These are phyloP conservation scores for Hanleya hanleyi DNA, from an alignment of 2,888 invertebrate species.

Conservation along the genomic window DNA sequence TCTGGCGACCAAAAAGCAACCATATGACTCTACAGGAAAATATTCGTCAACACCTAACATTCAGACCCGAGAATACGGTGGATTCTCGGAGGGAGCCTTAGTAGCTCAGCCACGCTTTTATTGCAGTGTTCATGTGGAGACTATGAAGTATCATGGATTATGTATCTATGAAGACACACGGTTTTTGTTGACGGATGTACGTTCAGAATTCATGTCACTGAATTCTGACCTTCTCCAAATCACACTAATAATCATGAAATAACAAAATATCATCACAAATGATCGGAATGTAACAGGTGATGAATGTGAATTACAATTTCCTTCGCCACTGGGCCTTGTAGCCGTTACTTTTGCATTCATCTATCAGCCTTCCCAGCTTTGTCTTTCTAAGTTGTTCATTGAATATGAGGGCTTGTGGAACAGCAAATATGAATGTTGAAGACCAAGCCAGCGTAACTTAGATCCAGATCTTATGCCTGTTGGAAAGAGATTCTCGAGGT, in stretches of 20 bases:
- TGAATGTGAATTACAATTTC: conserved; percentile 73
- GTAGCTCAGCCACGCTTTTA: no score
- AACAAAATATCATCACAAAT: conserved; percentile 74
- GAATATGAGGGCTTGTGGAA: conserved; percentile 74
- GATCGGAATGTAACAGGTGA: conserved; percentile 72
- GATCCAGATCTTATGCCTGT: conserved; percentile 60
- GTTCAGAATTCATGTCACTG: not conserved
- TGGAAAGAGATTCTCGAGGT: conserved; percentile 68
- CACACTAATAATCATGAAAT: conserved; percentile 72
- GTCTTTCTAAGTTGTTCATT: no score
- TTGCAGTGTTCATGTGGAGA: no score
- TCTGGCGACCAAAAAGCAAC: no score
- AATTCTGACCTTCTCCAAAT: conserved; percentile 69
- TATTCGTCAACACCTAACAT: no score
- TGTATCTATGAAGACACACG: conserved; percentile 69
- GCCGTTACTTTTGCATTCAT: conserved; percentile 71
- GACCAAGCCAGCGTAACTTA: conserved; percentile 73
- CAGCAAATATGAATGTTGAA: conserved; percentile 71
- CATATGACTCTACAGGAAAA: no score
- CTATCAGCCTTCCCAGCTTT: conserved; percentile 62
- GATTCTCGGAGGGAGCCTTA: no score
- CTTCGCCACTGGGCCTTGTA: conserved; percentile 74
- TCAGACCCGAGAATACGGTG: no score
- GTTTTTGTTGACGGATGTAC: conserved; percentile 59
- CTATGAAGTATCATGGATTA: no score